Conservation (phyloP, 2,797 vertebrate species). For the Novumbra hubbsi region DNA sequence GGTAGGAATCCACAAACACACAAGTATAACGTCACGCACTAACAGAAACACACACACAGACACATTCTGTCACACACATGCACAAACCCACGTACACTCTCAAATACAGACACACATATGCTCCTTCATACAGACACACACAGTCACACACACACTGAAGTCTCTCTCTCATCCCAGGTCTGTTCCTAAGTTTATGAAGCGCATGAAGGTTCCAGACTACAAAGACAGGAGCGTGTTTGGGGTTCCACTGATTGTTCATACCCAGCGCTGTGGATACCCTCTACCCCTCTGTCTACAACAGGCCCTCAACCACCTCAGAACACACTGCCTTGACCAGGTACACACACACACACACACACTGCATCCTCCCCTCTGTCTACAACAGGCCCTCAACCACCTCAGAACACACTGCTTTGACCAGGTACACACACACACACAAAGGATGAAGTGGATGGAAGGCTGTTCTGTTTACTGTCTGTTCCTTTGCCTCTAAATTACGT, state of each 20-base stretch:
- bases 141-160: slow-evolving; percentile 20
- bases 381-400: slow-evolving; percentile 66
- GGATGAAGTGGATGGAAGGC: too few species aligned
- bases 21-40: not conserved
- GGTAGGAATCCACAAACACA: slow-evolving; percentile 72
- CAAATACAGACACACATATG: not conserved
- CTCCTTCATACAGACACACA: not conserved
- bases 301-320: slow-evolving; percentile 87
- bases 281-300: slow-evolving; percentile 95
- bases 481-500: not conserved
- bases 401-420: slow-evolving; percentile 87
- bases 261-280: slow-evolving; percentile 94
- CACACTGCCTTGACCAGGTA: slow-evolving; percentile 95
- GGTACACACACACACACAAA: slow-evolving; percentile 63
- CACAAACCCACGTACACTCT: not conserved
- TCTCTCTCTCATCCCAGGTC: slow-evolving; percentile 75
- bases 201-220: slow-evolving; percentile 96
- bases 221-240: slow-evolving; percentile 96
- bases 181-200: slow-evolving; percentile 98
- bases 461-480: not conserved
- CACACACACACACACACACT: not conserved
- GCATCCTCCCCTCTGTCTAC: slow-evolving; percentile 80
- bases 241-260: slow-evolving; percentile 92
- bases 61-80: not conserved
- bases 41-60: not conserved